Base-by-base conservation (phyloP, 2,888 invertebrate species). In the Drosophila mimetica region DNA sequence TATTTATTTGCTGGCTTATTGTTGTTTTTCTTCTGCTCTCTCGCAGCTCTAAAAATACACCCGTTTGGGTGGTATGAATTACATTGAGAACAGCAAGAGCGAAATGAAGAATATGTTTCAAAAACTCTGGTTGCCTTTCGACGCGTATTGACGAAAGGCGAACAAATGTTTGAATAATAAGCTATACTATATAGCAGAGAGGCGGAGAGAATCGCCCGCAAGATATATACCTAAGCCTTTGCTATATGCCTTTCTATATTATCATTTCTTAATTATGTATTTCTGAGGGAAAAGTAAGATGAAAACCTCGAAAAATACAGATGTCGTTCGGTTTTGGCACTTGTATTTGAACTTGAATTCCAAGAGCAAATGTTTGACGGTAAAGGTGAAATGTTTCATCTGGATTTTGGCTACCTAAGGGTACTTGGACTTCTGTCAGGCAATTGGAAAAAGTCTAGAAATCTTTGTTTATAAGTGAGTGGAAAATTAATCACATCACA, bases 161-260 rank as follows among this genome's bases (percentile, higher is more conserved):
- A 72, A 78, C 74, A 86, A 88, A 87, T 81, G 87, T 74, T 88
- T 76, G 71, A 83, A 79, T 77, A 80, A 86, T 78, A 88, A 84
- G 54, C 73, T 50, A 47, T 50, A 63, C 59, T n/a, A n/a, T n/a
- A n/a, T n/a, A n/a, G 52, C 48, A 44, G 20, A 46, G 36, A 44
- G 36, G 32, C 42, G 36, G 41, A 22, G 39, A 58, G 59, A 41
- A 25, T 18, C 28, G 44, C 13, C 34, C 46, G 51, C 16, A 36
- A 69, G 8, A 63, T 25, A 65, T 65, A 39, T 48, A 64, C 9
- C 22, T 36, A 54, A 55, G 47, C 71, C 55, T 34, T 6, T 13
- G 22, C 3, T 50, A 55, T 36, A 52, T 58, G 36, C 39, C 28
- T 37, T 32, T 55, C 32, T 74, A 44, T 25, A 64, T 48, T 47